A percentile compares a stretch with the other conserved stretches of the same genome.
phyloP scores from a whole-genome alignment of 2,797 vertebrate genomes.

The Chiroxiphia lanceolata region DNA sequence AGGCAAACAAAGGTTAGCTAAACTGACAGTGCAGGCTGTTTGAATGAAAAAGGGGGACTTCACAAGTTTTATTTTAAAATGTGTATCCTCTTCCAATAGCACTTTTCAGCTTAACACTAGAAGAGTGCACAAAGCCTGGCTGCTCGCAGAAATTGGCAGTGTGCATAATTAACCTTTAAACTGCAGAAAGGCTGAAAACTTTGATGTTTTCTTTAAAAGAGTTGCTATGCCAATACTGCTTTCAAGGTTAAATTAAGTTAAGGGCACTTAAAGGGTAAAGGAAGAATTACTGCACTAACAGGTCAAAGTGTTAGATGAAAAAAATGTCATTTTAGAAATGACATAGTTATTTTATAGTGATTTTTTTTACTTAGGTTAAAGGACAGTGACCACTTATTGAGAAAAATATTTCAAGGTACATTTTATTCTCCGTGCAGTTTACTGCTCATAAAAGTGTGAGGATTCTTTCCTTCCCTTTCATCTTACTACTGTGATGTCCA shows the following conservation, averaged over 20 bases:
- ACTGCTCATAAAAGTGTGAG: neutral
- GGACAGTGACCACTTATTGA: neutral
- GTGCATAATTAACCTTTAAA: slow-evolving; percentile 55
- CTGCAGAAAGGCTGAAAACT: slow-evolving; percentile 9
- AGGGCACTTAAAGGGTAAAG: slow-evolving; percentile 49
- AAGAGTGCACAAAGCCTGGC: neutral
- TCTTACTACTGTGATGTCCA: neutral
- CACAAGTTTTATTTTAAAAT: slow-evolving; percentile 70
- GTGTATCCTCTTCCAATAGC: neutral
- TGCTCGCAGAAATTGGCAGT: slow-evolving; percentile 1
- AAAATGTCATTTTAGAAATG: slow-evolving; percentile 34
- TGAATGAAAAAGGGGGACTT: slow-evolving; percentile 41
- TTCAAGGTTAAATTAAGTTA: slow-evolving; percentile 42
- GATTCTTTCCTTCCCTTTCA: neutral
- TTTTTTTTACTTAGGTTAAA: slow-evolving; percentile 1
- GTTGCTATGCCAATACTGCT: neutral
- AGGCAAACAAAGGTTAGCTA: slow-evolving; percentile 80
- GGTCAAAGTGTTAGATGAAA: slow-evolving; percentile 16
- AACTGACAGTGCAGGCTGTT: slow-evolving; percentile 74
- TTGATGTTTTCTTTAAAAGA: slow-evolving; percentile 43
- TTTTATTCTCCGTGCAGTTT: neutral
- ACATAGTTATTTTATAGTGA: slow-evolving; percentile 20
- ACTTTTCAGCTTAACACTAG: slow-evolving; percentile 32
- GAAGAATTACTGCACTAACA: neutral
- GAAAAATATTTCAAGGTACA: slow-evolving; percentile 2